Evolutionary conservation across 2,113 vertebrate species (phyloP).

Genomic region (Pangasianodon gigas): DNA sequence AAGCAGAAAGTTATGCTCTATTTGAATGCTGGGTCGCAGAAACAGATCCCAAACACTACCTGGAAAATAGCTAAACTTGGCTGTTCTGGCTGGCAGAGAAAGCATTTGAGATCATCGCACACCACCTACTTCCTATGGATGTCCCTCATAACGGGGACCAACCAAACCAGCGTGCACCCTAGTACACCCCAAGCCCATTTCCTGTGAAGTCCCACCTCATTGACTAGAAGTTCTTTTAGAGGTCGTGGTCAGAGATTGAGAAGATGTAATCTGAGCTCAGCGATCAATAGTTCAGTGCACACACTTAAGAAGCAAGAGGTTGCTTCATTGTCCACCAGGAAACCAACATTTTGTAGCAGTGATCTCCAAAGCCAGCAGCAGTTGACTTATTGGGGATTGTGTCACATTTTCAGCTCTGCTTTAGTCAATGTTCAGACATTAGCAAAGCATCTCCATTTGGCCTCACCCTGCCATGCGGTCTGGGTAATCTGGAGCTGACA

Average conservation of each 20-base stretch:
- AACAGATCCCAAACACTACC: conserved; percentile 34
- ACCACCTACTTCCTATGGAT: not conserved
- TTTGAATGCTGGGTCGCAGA: conserved; percentile 48
- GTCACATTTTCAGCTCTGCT: conserved; percentile 8
- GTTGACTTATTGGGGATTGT: not conserved
- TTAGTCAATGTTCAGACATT: conserved; percentile 23
- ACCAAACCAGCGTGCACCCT: not conserved
- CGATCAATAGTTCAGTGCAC: conserved; percentile 39
- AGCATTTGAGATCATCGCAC: not conserved
- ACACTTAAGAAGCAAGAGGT: conserved; percentile 36
- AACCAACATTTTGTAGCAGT: not conserved
- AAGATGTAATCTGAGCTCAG: conserved; percentile 34
- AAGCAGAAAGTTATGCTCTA: conserved; percentile 30
- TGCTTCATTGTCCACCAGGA: not conserved
- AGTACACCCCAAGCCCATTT: not conserved
- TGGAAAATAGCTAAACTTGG: conserved; percentile 12
- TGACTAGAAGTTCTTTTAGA: conserved; percentile 39
- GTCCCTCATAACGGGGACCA: not conserved
- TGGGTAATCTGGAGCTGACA: conserved; percentile 37
- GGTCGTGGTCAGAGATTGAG: conserved; percentile 39
- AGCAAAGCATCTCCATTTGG: conserved; percentile 29
- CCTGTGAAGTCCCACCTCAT: conserved; percentile 4
- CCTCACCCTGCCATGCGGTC: conserved; percentile 42
- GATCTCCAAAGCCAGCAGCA: conserved; percentile 16
- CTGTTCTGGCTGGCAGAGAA: not conserved